Evolutionary conservation across 2,888 invertebrate species (phyloP).

Genomic region (Chloromyia formosa): DNA sequence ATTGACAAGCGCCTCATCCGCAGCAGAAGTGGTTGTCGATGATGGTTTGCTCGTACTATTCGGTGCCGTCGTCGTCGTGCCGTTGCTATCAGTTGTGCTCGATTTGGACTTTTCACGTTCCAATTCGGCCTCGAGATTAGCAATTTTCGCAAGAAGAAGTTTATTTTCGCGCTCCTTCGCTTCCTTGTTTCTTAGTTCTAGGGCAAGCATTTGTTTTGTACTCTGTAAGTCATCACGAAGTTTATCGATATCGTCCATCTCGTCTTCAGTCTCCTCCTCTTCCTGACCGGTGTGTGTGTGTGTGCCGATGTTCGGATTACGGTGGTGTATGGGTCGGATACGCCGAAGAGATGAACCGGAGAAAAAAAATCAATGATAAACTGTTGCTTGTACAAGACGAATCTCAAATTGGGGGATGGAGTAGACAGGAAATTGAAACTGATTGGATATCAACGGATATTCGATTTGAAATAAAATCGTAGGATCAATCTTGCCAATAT

Average conservation of each 20-base stretch:
- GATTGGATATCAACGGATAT: too few species aligned
- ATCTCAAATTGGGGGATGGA: too few species aligned
- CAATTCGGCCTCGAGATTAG: conserved; percentile 82
- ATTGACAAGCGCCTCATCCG: conserved; percentile 73
- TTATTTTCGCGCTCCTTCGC: conserved; percentile 87
- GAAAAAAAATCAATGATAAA: neutral
- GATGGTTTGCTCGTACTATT: too few species aligned
- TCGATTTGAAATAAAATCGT: too few species aligned
- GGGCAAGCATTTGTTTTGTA: conserved; percentile 88
- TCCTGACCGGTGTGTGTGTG: conserved; percentile 4
- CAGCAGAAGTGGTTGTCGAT: conserved; percentile 55
- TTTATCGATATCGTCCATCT: conserved; percentile 91
- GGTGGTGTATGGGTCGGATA: neutral
- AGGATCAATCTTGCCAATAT: too few species aligned
- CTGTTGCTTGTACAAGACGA: neutral
- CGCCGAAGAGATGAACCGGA: neutral
- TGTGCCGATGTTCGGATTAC: too few species aligned
- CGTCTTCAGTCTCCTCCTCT: conserved; percentile 77
- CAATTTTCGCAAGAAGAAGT: conserved; percentile 78
- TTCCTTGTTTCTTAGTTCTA: conserved; percentile 87
- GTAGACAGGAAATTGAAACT: too few species aligned
- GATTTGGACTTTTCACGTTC: conserved; percentile 71
- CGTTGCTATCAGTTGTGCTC: conserved; percentile 48
- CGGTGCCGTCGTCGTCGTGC: conserved; percentile 54
- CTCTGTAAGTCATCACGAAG: conserved; percentile 90